Conservation (phyloP, 2,888 invertebrate species). For the Phoenoteleia sp. region DNA sequence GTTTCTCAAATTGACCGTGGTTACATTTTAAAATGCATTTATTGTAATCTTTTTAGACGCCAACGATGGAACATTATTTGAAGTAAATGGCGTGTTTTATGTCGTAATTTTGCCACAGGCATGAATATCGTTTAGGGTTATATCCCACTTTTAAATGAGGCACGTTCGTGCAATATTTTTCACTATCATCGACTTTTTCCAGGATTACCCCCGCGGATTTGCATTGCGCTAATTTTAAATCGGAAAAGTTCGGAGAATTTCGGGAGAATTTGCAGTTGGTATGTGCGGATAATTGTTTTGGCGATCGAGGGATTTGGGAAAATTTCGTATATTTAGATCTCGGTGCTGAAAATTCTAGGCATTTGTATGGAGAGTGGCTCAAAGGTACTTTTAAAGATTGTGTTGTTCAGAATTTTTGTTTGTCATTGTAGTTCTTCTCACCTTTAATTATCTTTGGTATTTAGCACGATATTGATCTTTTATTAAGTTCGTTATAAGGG, state of each 20-base stretch:
- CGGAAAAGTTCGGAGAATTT: not conserved
- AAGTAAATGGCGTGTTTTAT: constrained; percentile 50
- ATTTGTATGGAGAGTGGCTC: too few relatives aligned
- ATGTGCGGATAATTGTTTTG: not conserved
- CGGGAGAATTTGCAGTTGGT: not conserved
- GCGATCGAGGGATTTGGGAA: not conserved
- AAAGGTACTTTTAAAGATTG: too few relatives aligned
- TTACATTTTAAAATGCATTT: too few relatives aligned
- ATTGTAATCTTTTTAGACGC: too few relatives aligned
- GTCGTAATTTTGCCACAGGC: constrained; percentile 35
- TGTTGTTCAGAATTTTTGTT: too few relatives aligned
- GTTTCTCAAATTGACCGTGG: too few relatives aligned
- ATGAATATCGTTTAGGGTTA: constrained; percentile 50
- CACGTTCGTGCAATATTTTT: constrained; percentile 30
- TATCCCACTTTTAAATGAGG: constrained; percentile 13
- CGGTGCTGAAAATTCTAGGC: not conserved
- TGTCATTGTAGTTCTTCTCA: not conserved
- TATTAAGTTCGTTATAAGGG: constrained; percentile 8
- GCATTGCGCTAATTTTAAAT: not conserved
- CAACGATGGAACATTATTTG: constrained; percentile 56
- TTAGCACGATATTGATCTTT: constrained; percentile 11
- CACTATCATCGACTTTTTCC: constrained; percentile 26
- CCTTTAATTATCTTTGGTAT: not conserved
- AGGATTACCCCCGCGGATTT: constrained; percentile 16
- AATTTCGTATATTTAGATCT: not conserved